Conservation (phyloP, 1,140 invertebrate species). For the Cherax quadricarinatus region DNA sequence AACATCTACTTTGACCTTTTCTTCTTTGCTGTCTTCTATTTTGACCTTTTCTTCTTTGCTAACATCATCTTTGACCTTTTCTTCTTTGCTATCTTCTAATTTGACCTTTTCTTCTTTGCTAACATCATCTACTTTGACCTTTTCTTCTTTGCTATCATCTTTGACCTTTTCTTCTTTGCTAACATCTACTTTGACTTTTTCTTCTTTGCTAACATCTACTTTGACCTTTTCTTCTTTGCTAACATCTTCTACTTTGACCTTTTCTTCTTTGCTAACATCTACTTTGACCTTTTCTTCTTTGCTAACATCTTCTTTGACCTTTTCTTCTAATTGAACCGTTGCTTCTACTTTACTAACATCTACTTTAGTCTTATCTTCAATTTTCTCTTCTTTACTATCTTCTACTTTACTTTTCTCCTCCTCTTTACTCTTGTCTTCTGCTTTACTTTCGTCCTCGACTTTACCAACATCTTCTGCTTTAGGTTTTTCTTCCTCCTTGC, state of each 20-base stretch:
- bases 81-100: neutral
- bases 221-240: neutral
- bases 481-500: neutral
- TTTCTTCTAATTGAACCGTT: neutral
- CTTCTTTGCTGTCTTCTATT: neutral
- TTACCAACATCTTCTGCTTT: neutral
- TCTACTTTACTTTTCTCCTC: neutral
- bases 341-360: neutral
- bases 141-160: neutral
- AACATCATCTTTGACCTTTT: neutral
- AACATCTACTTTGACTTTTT: too few species aligned
- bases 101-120: neutral
- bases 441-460: neutral
- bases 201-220: neutral
- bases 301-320: neutral
- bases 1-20: neutral
- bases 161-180: neutral
- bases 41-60: neutral
- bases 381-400: neutral
- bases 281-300: constrained; percentile 6
- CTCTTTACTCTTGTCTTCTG: neutral
- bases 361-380: neutral
- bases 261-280: neutral
- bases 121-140: neutral
- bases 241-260: neutral